Evolutionary conservation across 2,888 invertebrate species (phyloP).

Genomic region (Tetranychus truncatus): DNA sequence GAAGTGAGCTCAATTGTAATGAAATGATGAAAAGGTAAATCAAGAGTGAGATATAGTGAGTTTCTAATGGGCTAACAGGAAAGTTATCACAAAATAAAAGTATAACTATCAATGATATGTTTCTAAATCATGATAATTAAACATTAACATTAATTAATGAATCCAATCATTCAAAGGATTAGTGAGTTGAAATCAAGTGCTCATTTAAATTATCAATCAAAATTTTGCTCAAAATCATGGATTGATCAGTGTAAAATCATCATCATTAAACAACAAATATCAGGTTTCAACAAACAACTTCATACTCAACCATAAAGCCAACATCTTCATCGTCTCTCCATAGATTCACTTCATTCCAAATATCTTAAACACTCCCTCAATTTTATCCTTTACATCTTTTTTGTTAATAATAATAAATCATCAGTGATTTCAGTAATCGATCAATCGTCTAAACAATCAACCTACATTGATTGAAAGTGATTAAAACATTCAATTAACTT

Average conservation of each 20-base stretch:
- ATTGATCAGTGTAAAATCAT: too few relatives aligned
- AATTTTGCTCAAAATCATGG: too few relatives aligned
- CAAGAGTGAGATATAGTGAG: background rate
- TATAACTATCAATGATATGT: background rate
- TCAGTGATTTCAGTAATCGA: background rate
- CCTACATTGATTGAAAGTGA: background rate
- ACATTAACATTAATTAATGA: background rate
- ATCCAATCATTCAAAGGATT: too few relatives aligned
- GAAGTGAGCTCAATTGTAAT: background rate
- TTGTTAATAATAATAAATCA: background rate
- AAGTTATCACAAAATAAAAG: background rate
- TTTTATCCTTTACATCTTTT: background rate
- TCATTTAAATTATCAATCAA: too few relatives aligned
- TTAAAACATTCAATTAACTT: background rate
- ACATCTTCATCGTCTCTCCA: too few relatives aligned
- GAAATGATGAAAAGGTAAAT: background rate
- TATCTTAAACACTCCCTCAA: background rate
- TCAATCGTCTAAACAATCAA: background rate
- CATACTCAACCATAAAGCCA: too few relatives aligned
- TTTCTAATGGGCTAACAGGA: background rate
- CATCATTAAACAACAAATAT: too few relatives aligned
- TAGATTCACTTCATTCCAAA: too few relatives aligned
- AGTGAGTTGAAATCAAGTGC: too few relatives aligned
- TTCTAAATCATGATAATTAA: background rate
- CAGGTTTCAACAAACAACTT: too few relatives aligned